phyloP scores from a whole-genome alignment of 35 echinoderm and acorn worm genomes.

The Anneissia japonica region DNA sequence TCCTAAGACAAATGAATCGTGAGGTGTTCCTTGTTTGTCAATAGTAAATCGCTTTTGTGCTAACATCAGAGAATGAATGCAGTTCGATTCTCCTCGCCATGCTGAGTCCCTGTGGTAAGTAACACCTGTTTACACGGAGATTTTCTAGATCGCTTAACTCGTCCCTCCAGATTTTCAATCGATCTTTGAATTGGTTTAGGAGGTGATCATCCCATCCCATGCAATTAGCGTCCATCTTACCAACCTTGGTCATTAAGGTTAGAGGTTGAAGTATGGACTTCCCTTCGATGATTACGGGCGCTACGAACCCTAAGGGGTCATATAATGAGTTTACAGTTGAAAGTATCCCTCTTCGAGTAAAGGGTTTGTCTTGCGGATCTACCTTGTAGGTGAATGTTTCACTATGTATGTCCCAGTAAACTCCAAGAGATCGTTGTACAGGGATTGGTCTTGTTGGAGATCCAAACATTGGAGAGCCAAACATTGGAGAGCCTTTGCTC shows the following conservation, averaged over 20 bases:
- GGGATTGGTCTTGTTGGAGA: neutral
- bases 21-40: neutral
- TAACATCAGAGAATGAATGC: neutral
- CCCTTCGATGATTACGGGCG: neutral
- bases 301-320: neutral
- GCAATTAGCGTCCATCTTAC: neutral
- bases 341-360: constrained; percentile 11
- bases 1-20: constrained; percentile 10
- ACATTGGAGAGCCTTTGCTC: too few species aligned
- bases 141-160: neutral
- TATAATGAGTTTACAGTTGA: constrained; percentile 4
- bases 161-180: neutral
- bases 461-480: neutral
- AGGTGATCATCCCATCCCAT: neutral
- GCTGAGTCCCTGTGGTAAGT: neutral
- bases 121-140: neutral
- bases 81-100: neutral
- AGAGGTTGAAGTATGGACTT: neutral
- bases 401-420: neutral
- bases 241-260: neutral
- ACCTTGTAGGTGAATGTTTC: neutral
- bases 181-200: neutral
- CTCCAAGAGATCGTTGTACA: neutral
- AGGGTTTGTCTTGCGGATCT: neutral
- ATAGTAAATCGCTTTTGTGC: constrained; percentile 4